Evolutionary conservation across 2,797 vertebrate species (phyloP), one percentile per base, ranked within the genome.

Genomic region (Cyclopterus lumpus): DNA sequence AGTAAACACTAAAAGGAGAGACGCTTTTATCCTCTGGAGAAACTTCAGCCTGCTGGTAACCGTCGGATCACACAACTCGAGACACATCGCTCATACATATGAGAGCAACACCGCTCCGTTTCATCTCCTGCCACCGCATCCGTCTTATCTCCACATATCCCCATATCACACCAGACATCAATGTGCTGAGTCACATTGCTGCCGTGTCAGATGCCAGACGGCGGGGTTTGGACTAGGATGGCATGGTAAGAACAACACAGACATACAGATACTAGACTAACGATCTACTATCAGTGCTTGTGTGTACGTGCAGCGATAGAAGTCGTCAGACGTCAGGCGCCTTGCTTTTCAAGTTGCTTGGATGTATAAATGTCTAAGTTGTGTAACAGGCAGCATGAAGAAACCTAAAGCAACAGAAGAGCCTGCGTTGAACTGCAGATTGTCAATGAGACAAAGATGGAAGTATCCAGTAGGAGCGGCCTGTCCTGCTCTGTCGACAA

Each of bases 81-180:
- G 59, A 83, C 73, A 75, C 44, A 2, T 58, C 15, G 26, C 68
- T 82, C 67, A 46, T 71, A 63, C 77, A 73, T 77, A 83, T 32
- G 68, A 70, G 64, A 83, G 51, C 69, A 48, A 58, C 34, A 14
- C 32, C 7, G 54, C 73, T 67, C 67, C 67, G 65, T 89, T 89
- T 90, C 73, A 89, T 90, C 82, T 87, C 61, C 57, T 71, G 53
- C 83, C 81, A 79, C 79, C 26, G 73, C 78, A 85, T 87, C 77
- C 58, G 77, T 58, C 74, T 80, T 77, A 92, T 88, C 89, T 83
- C 55, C 70, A 55, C 75, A 72, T 82, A 75, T 75, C 66, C 62
- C 66, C 75, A 63, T 65, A 88, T 88, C 84, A 60, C 80, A 80
- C 36, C 78, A 85, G 80, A 87, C 87, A 88, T 86, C 88, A 86